Base-by-base conservation (phyloP, 1,140 invertebrate genomes). In the Drosophila fuyamai region DNA sequence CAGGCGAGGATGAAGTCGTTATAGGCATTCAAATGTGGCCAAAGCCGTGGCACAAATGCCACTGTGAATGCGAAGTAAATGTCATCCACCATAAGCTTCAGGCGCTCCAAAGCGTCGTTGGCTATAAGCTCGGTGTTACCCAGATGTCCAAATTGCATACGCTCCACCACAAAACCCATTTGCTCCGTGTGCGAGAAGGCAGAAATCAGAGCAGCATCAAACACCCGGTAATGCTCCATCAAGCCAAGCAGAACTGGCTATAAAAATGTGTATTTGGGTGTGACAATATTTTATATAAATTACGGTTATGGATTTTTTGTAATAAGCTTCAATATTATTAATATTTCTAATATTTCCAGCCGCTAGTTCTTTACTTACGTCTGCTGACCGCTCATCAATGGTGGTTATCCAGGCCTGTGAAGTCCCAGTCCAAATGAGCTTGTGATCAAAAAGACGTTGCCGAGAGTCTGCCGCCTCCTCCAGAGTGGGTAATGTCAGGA, bases 51-150 rank as follows among this genome's bases (percentile, higher is more conserved):
- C 27, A 92, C 88, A 74, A 80, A 81, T 0, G 76, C 81, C 13
- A 61, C 74, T 0, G 70, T 84, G 9, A 76, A 79, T 7, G 63
- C 18, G 44, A 72, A 90, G 36, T 90, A 92, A 12, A 92, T 78
- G 27, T 92, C 90, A 38, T 92, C 91, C 0, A 80, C 71, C 91
- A 92, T 92, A 0, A 92, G 48, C 16, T 92, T 92, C 0, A 92
- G 53, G 0, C 84, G 81, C 0, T 79, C 35, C 29, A 92, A 50
- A 0, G 91, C 76, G 29, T 91, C 76, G 18, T 86, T 70, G 1
- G 70, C 60, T 47, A 92, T 81, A 23, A 79, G 55, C 12, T 90
- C 79, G 10, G 72, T 59, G 35, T 91, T 91, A 1, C 72, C 88
- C 27, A 92, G 48, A 35, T 92, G 91, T 0, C 90, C 91, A 59